Conservation (phyloP, 2,113 vertebrate species). For the Mustela lutreola region DNA sequence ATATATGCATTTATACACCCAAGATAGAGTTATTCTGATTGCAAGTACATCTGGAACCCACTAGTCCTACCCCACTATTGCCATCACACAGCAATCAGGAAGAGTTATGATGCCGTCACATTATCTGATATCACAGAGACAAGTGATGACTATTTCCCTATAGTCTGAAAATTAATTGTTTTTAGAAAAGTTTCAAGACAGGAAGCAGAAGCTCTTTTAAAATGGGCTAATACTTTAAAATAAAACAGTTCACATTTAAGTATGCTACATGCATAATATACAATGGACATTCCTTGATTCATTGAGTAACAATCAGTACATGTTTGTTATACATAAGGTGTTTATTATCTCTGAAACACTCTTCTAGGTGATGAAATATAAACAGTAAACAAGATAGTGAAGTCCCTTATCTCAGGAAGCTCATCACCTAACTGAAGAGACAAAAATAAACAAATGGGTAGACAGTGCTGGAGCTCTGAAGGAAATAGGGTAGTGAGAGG, state of each 20-base stretch:
- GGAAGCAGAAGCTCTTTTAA: not conserved
- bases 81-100: not conserved
- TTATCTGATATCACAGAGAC: not conserved
- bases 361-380: not conserved
- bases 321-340: not conserved
- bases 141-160: not conserved
- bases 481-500: not conserved
- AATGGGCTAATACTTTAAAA: not conserved
- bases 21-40: not conserved
- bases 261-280: not conserved
- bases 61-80: not conserved
- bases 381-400: not conserved
- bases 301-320: not conserved
- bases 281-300: not conserved
- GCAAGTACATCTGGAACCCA: not conserved
- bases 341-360: not conserved
- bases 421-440: not conserved
- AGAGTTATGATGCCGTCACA: not conserved
- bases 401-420: not conserved
- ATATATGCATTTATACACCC: not conserved
- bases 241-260: not conserved
- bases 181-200: conserved; percentile 19
- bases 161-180: not conserved
- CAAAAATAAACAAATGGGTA: conserved; percentile 22
- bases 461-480: not conserved